phyloP scores from a whole-genome alignment of 1,140 invertebrate species.

The Kradibia gibbosae region DNA sequence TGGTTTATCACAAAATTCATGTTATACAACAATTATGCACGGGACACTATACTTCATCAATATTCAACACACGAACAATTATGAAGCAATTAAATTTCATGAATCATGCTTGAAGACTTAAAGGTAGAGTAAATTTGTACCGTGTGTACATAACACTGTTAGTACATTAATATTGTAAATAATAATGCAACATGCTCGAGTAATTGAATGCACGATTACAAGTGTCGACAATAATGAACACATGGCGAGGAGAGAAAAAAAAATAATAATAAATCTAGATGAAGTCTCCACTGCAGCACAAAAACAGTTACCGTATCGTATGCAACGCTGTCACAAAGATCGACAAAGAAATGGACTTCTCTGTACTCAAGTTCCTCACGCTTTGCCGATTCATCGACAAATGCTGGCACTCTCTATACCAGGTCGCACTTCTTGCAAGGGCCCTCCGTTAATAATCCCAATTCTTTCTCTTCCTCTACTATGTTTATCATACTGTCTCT shows the following conservation, averaged over 20 bases:
- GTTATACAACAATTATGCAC: background rate
- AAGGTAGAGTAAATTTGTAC: background rate
- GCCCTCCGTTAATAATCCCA: constrained; percentile 25
- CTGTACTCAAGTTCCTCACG: background rate
- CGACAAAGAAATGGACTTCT: background rate
- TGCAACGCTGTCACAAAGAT: constrained; percentile 8
- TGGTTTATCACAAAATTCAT: background rate
- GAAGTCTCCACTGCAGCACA: background rate
- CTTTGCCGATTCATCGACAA: constrained; percentile 17
- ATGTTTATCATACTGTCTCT: too few relatives aligned
- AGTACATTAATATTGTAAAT: constrained; percentile 3
- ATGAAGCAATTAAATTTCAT: constrained; percentile 2
- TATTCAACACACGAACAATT: background rate
- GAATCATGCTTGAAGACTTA: background rate
- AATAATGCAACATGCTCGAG: background rate
- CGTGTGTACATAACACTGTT: background rate
- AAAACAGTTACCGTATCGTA: constrained; percentile 6
- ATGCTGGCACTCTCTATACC: constrained; percentile 21
- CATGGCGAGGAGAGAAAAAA: too few relatives aligned
- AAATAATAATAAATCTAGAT: background rate
- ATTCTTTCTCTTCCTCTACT: background rate
- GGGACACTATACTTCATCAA: constrained; percentile 6
- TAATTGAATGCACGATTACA: background rate
- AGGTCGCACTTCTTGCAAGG: background rate
- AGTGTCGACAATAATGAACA: background rate